Evolutionary conservation across 2,113 vertebrate species (phyloP).

Genomic region (Ovis aries): DNA sequence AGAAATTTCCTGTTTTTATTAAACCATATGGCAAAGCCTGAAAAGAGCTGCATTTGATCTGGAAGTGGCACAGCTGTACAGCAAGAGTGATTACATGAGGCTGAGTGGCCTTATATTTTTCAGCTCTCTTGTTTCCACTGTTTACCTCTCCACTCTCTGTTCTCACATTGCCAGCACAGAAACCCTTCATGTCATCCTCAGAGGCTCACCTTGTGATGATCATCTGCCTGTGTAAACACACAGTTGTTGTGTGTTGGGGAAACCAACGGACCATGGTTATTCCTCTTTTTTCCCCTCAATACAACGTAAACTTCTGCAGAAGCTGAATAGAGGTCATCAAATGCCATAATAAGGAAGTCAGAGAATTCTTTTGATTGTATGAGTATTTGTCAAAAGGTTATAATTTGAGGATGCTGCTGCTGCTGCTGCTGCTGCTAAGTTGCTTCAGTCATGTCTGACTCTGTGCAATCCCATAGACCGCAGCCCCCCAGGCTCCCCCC

Average conservation of each 20-base stretch:
- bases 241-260: rapidly evolving
- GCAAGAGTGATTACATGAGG: not conserved
- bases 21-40: not conserved
- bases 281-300: not conserved
- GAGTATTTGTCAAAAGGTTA: not conserved
- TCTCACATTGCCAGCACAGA: not conserved
- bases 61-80: not conserved
- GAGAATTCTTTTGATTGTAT: not conserved
- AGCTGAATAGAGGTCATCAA: not conserved
- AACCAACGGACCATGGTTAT: not conserved
- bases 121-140: not conserved
- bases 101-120: not conserved
- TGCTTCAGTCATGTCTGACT: too few relatives aligned
- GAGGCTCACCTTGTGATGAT: not conserved
- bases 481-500: too few relatives aligned
- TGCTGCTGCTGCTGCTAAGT: too few relatives aligned
- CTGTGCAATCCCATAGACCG: too few relatives aligned
- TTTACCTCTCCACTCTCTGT: not conserved
- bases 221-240: too few relatives aligned
- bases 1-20: not conserved
- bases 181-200: not conserved
- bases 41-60: not conserved
- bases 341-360: not conserved
- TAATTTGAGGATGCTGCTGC: not conserved
- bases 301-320: not conserved